These are phyloP conservation scores for Delia radicum DNA, from an alignment of 1,140 invertebrate genomes.

Conservation along the genomic window DNA sequence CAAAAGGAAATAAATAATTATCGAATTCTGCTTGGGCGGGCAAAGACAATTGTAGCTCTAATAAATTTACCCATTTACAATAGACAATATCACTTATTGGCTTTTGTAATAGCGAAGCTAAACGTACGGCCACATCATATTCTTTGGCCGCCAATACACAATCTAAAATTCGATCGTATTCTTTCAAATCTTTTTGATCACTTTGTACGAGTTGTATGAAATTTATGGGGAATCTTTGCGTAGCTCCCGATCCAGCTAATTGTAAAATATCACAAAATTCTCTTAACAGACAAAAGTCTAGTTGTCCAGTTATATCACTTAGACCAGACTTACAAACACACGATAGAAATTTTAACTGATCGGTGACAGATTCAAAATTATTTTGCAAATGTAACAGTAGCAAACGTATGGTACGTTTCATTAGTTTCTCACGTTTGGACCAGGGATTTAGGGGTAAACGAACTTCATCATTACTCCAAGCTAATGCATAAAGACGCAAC, in stretches of 20 bases:
- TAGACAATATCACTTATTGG: constrained; percentile 50
- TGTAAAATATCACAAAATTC: constrained; percentile 42
- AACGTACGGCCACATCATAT: constrained; percentile 46
- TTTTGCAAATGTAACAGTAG: constrained; percentile 41
- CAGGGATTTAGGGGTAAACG: constrained; percentile 38
- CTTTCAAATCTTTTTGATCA: constrained; percentile 30
- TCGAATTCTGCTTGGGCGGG: neutral
- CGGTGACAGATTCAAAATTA: constrained; percentile 43
- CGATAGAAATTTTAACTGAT: constrained; percentile 44
- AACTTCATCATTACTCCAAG: constrained; percentile 45
- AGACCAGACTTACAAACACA: constrained; percentile 50
- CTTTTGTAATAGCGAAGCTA: constrained; percentile 43
- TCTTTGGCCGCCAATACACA: constrained; percentile 39
- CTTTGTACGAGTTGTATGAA: constrained; percentile 38
- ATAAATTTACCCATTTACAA: constrained; percentile 45
- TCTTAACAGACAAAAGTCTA: constrained; percentile 48
- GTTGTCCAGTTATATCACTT: constrained; percentile 41
- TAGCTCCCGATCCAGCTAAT: constrained; percentile 28
- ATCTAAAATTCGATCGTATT: constrained; percentile 40
- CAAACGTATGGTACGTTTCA: constrained; percentile 42
- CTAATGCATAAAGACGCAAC: constrained; percentile 43
- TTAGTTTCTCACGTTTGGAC: constrained; percentile 34
- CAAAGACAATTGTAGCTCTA: constrained; percentile 7
- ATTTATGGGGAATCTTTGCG: constrained; percentile 27
- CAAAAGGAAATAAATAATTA: constrained; percentile 28